Base-by-base conservation (phyloP, 2,888 invertebrate genomes). In the Erebia ligea region DNA sequence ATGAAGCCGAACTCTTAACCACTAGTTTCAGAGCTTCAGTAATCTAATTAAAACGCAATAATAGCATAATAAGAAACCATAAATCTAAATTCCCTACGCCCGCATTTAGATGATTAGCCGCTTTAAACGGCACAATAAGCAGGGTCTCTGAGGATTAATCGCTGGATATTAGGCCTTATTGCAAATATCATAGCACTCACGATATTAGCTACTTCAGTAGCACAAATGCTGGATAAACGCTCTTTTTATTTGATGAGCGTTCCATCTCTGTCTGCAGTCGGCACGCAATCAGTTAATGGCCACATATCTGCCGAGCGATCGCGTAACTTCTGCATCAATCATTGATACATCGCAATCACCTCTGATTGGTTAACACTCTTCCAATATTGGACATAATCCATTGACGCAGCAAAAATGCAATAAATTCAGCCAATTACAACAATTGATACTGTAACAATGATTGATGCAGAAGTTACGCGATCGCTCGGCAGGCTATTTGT, bases 251-350 rank as follows among this genome's bases (percentile, higher is more conserved):
- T 73, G 74, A 74, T 73, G 73, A 74, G 67, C 70, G 69, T 74
- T 74, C 70, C 68, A 65, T 70, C 72, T 74, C 67, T 25, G 48
- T 61, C 15, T 45, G 64, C 73, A 72, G 48, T 61, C 15, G 54
- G 64, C 73, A 72, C 67, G 72, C 72, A 74, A 74, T 74, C 73
- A 73, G 45, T 70, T 74, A 74, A 74, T 74, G 73, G 73, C 57
- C 63, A 50, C 61, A 4, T 59, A 67, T 58, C 58, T 48, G 42
- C n/a, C n/a, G n/a, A n/a, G n/a, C n/a, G n/a, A n/a, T n/a, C n/a
- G n/a, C n/a, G n/a, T n/a, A n/a, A n/a, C n/a, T n/a, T n/a, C n/a
- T n/a, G n/a, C n/a, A n/a, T n/a, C n/a, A n/a, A n/a, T n/a, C n/a
- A n/a, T n/a, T n/a, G n/a, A n/a, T n/a, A n/a, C n/a, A n/a, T n/a